Evolutionary conservation across 2,113 vertebrate species (phyloP).

Genomic region (Perccottus glenii): DNA sequence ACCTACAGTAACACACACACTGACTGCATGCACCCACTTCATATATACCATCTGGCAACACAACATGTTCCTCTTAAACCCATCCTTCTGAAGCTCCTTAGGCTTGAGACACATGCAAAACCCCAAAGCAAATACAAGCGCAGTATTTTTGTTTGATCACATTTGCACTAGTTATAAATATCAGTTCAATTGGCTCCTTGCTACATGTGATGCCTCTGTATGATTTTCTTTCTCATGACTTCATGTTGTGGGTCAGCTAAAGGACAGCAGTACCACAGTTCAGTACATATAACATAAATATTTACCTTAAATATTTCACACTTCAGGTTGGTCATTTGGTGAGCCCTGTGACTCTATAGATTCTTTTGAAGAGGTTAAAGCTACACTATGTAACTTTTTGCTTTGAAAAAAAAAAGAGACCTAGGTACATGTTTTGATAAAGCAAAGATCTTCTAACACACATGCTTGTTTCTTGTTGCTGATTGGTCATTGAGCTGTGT

Average conservation of each 20-base stretch:
- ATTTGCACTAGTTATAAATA: background rate
- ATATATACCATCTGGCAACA: slow-evolving; percentile 35
- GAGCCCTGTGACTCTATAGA: background rate
- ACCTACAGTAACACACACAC: slow-evolving; percentile 31
- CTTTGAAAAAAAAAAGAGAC: too few species aligned
- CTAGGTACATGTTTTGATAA: too few species aligned
- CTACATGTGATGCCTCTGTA: slow-evolving; percentile 30
- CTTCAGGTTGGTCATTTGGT: too few species aligned
- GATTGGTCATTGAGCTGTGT: too few species aligned
- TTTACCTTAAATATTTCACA: background rate
- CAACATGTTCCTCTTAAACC: background rate
- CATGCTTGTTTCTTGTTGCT: too few species aligned
- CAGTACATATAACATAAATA: slow-evolving; percentile 13
- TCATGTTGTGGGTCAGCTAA: slow-evolving; percentile 14
- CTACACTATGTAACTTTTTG: background rate
- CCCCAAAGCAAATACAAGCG: slow-evolving; percentile 13
- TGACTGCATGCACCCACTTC: slow-evolving; percentile 51
- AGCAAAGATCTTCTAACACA: too few species aligned
- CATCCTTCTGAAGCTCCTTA: slow-evolving; percentile 8
- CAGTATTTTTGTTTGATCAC: background rate
- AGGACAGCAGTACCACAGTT: slow-evolving; percentile 36
- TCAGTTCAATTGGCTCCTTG: slow-evolving; percentile 17
- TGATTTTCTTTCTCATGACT: background rate
- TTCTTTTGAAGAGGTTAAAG: background rate
- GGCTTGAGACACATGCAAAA: slow-evolving; percentile 41